phyloP scores from a whole-genome alignment of 2,888 invertebrate genomes.

The Meiosimyza decipiens region DNA sequence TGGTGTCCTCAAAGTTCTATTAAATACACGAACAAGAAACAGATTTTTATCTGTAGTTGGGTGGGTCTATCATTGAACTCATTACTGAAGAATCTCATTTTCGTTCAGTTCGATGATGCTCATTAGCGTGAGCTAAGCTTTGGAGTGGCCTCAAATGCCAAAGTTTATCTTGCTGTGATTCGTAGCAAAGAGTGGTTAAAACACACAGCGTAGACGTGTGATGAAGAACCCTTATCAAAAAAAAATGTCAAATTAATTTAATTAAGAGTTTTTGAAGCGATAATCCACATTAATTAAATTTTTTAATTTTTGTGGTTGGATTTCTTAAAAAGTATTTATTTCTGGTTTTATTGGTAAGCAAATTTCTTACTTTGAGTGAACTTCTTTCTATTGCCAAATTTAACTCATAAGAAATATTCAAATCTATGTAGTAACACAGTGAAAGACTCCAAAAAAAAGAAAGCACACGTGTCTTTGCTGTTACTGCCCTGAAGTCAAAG shows the following conservation, averaged over 20 bases:
- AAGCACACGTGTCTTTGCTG: too few species aligned
- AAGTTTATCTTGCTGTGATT: neutral
- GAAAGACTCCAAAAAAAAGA: too few species aligned
- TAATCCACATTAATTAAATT: too few species aligned
- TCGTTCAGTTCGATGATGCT: neutral
- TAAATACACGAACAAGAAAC: neutral
- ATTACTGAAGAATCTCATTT: conserved; percentile 13
- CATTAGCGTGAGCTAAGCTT: conserved; percentile 6
- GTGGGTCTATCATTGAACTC: conserved; percentile 14
- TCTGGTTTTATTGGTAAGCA: too few species aligned
- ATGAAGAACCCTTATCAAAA: conserved; percentile 39
- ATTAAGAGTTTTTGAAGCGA: conserved; percentile 17
- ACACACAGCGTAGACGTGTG: neutral
- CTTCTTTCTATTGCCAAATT: too few species aligned
- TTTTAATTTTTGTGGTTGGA: too few species aligned
- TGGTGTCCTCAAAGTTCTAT: too few species aligned
- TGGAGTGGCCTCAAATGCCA: conserved; percentile 6
- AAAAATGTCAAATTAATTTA: conserved; percentile 42
- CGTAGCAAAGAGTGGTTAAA: neutral
- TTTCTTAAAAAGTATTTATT: too few species aligned
- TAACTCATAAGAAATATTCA: too few species aligned
- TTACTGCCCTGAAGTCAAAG: neutral
- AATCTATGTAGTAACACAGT: too few species aligned
- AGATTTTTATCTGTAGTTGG: conserved; percentile 4
- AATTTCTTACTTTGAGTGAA: too few species aligned